Conservation (phyloP, 2,797 vertebrate genomes). For the Selene dorsalis region DNA sequence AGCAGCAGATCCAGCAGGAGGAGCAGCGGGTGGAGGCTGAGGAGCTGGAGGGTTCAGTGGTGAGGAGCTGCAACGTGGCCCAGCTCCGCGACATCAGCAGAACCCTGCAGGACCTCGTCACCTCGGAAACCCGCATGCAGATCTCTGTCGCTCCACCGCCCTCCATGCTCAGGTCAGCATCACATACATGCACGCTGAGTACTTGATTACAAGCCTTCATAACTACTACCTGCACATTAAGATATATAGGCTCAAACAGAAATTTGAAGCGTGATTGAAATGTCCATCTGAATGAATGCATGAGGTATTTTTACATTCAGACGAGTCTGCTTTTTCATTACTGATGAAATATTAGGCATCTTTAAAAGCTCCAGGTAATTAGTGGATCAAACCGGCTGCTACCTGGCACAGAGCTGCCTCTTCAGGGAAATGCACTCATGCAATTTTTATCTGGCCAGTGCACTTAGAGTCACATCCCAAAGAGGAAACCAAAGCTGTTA, state of each 20-base stretch:
- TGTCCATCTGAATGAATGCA: neutral
- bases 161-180: slow-evolving; percentile 84
- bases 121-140: slow-evolving; percentile 79
- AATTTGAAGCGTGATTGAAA: neutral
- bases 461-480: neutral
- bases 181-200: neutral
- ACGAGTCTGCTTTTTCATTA: neutral
- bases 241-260: neutral
- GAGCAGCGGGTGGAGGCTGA: slow-evolving; percentile 80
- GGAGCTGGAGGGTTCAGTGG: slow-evolving; percentile 81
- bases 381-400: neutral
- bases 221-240: neutral
- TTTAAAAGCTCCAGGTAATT: neutral
- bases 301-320: neutral
- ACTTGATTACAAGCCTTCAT: neutral
- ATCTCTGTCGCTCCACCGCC: slow-evolving; percentile 80
- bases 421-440: neutral
- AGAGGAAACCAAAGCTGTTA: neutral
- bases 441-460: neutral
- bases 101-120: slow-evolving; percentile 84
- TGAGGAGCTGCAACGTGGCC: slow-evolving; percentile 77
- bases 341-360: neutral
- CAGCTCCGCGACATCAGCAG: slow-evolving; percentile 85
- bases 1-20: slow-evolving; percentile 84
- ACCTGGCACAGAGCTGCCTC: neutral